These are phyloP conservation scores for Zaprionus nigranus DNA, from an alignment of 1,140 invertebrate genomes.

Conservation along the genomic window DNA sequence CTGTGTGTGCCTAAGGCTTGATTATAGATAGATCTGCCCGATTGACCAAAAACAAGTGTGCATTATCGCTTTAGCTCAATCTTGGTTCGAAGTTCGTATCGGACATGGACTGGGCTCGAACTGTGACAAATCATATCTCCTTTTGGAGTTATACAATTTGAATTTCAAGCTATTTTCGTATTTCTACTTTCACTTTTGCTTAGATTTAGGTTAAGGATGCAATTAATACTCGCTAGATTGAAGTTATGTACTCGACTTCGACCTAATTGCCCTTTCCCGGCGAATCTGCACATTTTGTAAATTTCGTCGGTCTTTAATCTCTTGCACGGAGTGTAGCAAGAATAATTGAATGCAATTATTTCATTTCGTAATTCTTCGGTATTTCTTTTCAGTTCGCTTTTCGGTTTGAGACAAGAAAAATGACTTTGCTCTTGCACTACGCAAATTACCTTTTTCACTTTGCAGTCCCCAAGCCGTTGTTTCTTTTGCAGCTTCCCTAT, in stretches of 20 bases:
- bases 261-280: neutral
- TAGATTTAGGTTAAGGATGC: neutral
- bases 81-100: conserved; percentile 33
- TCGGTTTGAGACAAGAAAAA: conserved; percentile 5
- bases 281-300: neutral
- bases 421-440: conserved; percentile 3
- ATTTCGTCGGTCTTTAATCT: neutral
- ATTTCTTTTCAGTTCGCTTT: neutral
- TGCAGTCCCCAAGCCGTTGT: neutral
- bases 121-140: conserved; percentile 11
- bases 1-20: conserved; percentile 37
- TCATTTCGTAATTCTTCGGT: neutral
- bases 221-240: no score
- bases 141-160: neutral
- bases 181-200: no score
- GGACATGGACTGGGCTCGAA: conserved; percentile 1
- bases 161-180: neutral
- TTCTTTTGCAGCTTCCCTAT: neutral
- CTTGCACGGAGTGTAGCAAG: neutral
- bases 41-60: no score
- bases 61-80: no score
- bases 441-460: conserved; percentile 20
- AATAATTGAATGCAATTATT: conserved; percentile 18
- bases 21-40: conserved; percentile 15
- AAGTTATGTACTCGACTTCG: neutral